Evolutionary conservation across 2,797 vertebrate species (phyloP), one percentile per base, ranked within the genome.

Genomic region (Cryptoprocta ferox): DNA sequence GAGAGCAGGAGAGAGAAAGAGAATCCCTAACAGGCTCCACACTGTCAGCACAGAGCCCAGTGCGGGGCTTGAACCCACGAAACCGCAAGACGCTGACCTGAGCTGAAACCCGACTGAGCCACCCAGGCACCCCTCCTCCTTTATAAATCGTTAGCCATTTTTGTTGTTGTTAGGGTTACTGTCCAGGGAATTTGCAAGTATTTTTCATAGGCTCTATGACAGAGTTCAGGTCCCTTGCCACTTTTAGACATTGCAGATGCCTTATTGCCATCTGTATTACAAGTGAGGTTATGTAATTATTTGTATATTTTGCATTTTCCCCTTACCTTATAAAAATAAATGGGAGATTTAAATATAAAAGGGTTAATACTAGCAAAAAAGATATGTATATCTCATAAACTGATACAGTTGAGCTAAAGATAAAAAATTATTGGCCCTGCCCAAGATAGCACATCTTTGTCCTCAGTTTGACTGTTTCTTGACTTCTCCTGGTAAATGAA

Each of bases 301-400:
- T 89, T 92, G 26, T 70, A 21, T 59, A 18, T 88, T 89, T 86
- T 91, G 53, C 32, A 48, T 89, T 88, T 93, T 85, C 3, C 59
- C 82, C 26, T 83, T 73, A 91, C 39, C 91, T 86, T 93, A 42
- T 95, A 91, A 89, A 95, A 88, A 82, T 84, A 21, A 93, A 10
- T 66, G 39, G 16, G 37, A 83, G 91, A 86, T 89, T 92, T 91
- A 96, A 76, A 78, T 94, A 70, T 37, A 63, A 42, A 93, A 48
- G 24, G 94, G 10, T 28, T 76, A 82, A 86, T 86, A 50, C 48
- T 94, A 53, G n/a, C 71, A 66, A 88, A 86, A 75, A 65, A 84
- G 59, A 71, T 53, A 59, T 28, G 6, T 79, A 61, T 70, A 4
- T 83, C 56, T 96, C 37, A 93, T 83, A 95, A 75, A 48, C 50